A percentile compares a stretch with the other conserved stretches of the same genome.
Evolutionary conservation across 1,140 invertebrate genomes (phyloP).

Genomic region (Metopolophium dirhodum): DNA sequence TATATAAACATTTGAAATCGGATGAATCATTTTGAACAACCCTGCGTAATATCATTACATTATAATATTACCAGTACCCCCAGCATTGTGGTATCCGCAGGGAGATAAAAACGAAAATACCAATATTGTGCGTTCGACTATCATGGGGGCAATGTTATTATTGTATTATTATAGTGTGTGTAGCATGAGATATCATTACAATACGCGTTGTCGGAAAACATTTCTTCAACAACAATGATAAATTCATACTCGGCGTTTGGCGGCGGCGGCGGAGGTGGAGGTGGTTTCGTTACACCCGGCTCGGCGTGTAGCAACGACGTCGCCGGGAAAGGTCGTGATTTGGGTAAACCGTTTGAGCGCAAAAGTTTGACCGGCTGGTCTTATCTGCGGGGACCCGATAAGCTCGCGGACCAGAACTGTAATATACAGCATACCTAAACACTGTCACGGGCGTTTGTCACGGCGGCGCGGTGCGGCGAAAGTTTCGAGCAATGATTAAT

Average conservation of each 20-base stretch:
- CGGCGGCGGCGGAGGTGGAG: background rate
- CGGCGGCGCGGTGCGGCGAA: background rate
- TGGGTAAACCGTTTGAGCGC: constrained; percentile 16
- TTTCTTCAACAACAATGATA: constrained; percentile 8
- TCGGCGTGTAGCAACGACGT: background rate
- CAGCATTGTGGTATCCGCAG: no score
- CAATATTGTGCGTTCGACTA: no score
- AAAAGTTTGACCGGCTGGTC: constrained; percentile 24
- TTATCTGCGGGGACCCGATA: constrained; percentile 28
- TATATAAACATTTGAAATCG: no score
- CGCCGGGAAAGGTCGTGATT: background rate
- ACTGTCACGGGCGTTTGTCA: constrained; percentile 18
- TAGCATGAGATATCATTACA: background rate
- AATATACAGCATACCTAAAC: background rate
- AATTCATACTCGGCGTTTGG: background rate
- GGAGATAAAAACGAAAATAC: no score
- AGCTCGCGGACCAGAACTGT: background rate
- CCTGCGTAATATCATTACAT: no score
- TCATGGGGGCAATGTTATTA: no score
- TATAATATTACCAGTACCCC: no score
- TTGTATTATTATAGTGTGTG: background rate
- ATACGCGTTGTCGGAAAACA: background rate
- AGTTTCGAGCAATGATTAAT: constrained; percentile 18
- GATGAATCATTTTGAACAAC: no score
- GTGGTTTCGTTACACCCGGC: background rate